Conservation (phyloP, 2,888 invertebrate species). For the Sussaba pulchella region DNA sequence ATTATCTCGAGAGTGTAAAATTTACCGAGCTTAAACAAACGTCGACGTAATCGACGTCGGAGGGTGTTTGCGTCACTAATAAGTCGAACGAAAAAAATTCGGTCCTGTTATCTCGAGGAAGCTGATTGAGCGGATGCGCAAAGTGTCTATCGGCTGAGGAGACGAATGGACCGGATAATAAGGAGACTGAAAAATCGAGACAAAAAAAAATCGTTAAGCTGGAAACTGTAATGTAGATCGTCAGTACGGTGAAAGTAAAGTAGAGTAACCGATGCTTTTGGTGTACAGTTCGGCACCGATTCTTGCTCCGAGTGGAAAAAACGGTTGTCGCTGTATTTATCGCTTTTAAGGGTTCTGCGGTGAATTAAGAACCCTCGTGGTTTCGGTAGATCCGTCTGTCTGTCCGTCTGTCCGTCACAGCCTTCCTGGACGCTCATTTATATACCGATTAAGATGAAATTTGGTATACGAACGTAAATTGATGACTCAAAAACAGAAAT, state of each 20-base stretch:
- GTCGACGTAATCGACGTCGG: too few relatives aligned
- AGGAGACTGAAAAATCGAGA: too few relatives aligned
- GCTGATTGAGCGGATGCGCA: neutral
- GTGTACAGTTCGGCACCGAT: neutral
- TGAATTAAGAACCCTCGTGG: too few relatives aligned
- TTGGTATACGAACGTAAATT: too few relatives aligned
- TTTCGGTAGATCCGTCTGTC: too few relatives aligned
- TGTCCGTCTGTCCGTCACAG: too few relatives aligned
- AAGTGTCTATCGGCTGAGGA: constrained; percentile 6
- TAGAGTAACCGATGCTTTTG: too few relatives aligned
- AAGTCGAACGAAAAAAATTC: neutral
- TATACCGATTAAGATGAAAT: too few relatives aligned
- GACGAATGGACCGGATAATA: too few relatives aligned
- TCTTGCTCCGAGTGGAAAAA: neutral
- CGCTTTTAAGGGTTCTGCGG: too few relatives aligned
- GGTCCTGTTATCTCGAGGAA: constrained; percentile 7
- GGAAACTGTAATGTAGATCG: neutral
- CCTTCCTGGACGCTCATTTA: too few relatives aligned
- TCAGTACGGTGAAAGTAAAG: constrained; percentile 37
- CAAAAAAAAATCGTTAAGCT: neutral
- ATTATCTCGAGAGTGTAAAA: neutral
- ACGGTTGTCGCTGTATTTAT: neutral
- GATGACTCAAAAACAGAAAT: too few relatives aligned
- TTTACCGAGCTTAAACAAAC: neutral
- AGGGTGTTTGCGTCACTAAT: neutral